These are phyloP conservation scores for Sarotherodon lohbergeri DNA, from an alignment of 2,113 vertebrate species.

Conservation along the genomic window DNA sequence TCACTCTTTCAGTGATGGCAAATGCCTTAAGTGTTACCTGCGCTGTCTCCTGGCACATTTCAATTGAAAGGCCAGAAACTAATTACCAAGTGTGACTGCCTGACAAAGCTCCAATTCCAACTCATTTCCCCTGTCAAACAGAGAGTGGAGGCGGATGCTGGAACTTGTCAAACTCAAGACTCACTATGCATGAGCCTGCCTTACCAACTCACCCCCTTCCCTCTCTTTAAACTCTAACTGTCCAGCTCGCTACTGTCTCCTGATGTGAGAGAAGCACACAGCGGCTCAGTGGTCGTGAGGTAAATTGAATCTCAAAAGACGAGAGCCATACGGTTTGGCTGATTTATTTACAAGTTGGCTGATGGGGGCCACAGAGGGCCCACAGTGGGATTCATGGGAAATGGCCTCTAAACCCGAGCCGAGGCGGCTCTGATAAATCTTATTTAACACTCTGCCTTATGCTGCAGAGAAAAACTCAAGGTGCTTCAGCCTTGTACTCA, in stretches of 20 bases:
- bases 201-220: neutral
- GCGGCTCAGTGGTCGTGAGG: conserved; percentile 30
- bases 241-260: conserved; percentile 13
- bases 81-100: conserved; percentile 41
- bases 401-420: conserved; percentile 61
- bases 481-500: neutral
- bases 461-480: conserved; percentile 16
- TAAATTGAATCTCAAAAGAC: conserved; percentile 66
- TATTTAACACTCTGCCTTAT: conserved; percentile 52
- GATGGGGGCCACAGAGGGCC: conserved; percentile 46
- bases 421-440: conserved; percentile 57
- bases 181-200: conserved; percentile 18
- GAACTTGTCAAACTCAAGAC: conserved; percentile 27
- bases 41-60: conserved; percentile 27
- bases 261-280: conserved; percentile 44
- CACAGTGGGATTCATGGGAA: conserved; percentile 56
- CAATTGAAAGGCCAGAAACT: conserved; percentile 49
- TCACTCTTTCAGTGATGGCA: conserved; percentile 26
- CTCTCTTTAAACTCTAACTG: neutral
- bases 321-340: conserved; percentile 32
- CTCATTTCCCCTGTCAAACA: conserved; percentile 46
- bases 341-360: conserved; percentile 70
- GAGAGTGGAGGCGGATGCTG: neutral
- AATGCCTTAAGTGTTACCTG: conserved; percentile 38
- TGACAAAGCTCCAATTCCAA: conserved; percentile 46